A percentile compares a stretch with the other conserved stretches of the same genome.
These are phyloP conservation scores for Poecile montanus DNA, from an alignment of 2,797 vertebrate genomes.

Conservation along the genomic window DNA sequence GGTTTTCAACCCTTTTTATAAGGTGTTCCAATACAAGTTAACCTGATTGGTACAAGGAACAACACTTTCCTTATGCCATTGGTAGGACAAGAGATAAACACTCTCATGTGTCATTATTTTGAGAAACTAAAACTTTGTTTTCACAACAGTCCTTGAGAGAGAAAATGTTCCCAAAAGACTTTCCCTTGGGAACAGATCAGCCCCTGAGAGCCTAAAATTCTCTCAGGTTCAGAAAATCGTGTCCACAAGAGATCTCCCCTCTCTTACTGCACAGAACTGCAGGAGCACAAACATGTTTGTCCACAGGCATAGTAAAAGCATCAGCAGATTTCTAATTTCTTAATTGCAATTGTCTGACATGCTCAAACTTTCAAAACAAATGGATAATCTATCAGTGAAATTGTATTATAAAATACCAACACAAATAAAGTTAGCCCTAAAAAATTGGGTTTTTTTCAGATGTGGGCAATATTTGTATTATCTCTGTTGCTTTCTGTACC, in stretches of 20 bases:
- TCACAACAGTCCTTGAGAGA: too few species aligned
- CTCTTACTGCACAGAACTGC: background rate
- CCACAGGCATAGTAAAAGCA: background rate
- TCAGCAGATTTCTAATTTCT: background rate
- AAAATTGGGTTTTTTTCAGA: background rate
- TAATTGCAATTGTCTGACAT: background rate
- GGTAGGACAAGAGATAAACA: too few species aligned
- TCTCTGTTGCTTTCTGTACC: background rate
- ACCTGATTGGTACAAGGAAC: too few species aligned
- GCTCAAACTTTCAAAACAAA: background rate
- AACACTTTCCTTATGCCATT: too few species aligned
- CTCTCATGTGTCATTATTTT: too few species aligned
- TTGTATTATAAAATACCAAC: background rate
- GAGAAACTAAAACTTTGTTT: too few species aligned
- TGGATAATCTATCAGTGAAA: background rate
- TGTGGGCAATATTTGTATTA: background rate
- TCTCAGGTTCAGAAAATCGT: too few species aligned
- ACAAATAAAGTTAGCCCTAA: background rate
- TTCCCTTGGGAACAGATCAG: too few species aligned
- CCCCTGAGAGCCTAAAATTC: too few species aligned
- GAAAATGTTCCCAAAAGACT: too few species aligned
- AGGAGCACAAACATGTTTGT: background rate
- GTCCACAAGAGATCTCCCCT: background rate
- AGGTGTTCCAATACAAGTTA: too few species aligned
- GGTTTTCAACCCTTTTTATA: too few species aligned